Conservation (phyloP, 1,140 invertebrate species). For the Xylocopa sonorina region DNA sequence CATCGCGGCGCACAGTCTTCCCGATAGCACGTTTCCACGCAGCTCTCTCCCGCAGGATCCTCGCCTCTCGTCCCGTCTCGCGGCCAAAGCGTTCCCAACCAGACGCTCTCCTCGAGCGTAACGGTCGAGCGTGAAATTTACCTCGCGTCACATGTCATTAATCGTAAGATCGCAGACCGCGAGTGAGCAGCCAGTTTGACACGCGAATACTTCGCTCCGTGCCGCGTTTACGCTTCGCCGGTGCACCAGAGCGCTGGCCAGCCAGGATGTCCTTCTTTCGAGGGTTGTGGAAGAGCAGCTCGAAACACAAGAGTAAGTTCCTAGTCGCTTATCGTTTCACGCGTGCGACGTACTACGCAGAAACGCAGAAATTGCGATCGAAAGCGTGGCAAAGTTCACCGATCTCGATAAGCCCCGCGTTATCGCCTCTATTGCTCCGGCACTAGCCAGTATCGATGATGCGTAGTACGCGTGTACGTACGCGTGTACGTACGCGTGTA, state of each 20-base stretch:
- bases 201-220: too few species aligned
- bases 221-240: too few species aligned
- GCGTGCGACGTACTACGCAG: too few species aligned
- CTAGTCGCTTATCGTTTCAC: not conserved
- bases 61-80: too few species aligned
- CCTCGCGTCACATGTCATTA: constrained; percentile 24
- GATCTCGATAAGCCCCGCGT: constrained; percentile 1
- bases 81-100: not conserved
- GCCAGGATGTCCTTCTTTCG: constrained; percentile 84
- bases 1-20: constrained; percentile 62
- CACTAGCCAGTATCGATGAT: not conserved
- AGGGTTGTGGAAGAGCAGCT: constrained; percentile 86
- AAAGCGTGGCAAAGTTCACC: constrained; percentile 7
- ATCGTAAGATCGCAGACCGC: constrained; percentile 13
- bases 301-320: constrained; percentile 87
- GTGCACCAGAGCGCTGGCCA: constrained; percentile 9
- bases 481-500: not conserved
- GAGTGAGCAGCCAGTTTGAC: constrained; percentile 21
- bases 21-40: constrained; percentile 55
- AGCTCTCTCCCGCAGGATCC: not conserved
- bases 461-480: too few species aligned
- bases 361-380: too few species aligned
- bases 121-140: not conserved
- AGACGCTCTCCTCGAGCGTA: not conserved
- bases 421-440: not conserved